phyloP scores from a whole-genome alignment of 2,797 vertebrate genomes.

The Acrocephalus scirpaceus region DNA sequence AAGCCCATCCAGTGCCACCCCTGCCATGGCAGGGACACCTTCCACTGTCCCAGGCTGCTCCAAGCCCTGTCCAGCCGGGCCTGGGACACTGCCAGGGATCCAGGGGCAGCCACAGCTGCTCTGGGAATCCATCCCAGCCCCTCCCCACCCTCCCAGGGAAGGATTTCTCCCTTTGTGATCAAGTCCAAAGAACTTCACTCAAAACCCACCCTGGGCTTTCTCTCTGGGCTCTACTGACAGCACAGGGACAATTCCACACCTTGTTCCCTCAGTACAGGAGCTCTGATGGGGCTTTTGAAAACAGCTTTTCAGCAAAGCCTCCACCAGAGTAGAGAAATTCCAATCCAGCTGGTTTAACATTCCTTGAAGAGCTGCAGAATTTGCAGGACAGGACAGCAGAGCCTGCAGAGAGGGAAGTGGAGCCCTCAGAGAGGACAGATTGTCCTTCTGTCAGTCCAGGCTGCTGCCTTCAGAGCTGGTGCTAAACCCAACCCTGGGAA shows the following conservation, averaged over 20 bases:
- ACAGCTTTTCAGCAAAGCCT: background rate
- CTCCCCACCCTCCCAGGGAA: background rate
- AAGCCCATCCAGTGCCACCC: too few species aligned
- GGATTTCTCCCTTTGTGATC: background rate
- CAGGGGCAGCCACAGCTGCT: background rate
- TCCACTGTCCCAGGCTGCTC: accelerated
- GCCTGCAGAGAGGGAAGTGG: too few species aligned
- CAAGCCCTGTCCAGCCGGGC: background rate
- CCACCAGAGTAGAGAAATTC: background rate
- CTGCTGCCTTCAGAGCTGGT: background rate
- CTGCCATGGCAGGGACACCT: background rate
- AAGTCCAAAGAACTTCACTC: background rate
- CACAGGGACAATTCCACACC: accelerated
- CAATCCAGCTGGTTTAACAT: accelerated
- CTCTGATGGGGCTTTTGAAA: background rate
- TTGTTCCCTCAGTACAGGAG: background rate
- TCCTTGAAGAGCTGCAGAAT: background rate
- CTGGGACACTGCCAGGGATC: background rate
- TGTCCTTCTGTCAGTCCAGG: background rate
- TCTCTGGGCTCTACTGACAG: background rate
- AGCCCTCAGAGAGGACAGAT: background rate
- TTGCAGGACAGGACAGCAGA: background rate
- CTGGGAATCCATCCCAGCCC: background rate
- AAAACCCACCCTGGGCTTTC: background rate
- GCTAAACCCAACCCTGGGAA: background rate